Evolutionary conservation across 2,797 vertebrate genomes (phyloP).

Genomic region (Cossypha heuglini): DNA sequence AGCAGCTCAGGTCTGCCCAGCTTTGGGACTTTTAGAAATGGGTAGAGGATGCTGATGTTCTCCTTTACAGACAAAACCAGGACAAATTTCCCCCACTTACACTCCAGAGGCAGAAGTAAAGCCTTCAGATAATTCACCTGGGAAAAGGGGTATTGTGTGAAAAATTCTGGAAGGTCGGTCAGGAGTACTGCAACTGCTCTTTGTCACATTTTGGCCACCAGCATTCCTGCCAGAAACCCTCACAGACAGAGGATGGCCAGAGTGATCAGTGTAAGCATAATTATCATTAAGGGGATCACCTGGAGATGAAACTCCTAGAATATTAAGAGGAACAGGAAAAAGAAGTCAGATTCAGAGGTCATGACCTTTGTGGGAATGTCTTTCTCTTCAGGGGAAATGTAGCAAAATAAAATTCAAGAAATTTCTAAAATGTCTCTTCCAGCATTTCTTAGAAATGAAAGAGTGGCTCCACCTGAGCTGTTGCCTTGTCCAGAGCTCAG

Average conservation of each 20-base stretch:
- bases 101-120: not conserved
- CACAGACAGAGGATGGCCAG: not conserved
- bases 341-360: not conserved
- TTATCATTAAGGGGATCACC: not conserved
- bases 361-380: not conserved
- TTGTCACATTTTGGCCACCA: not conserved
- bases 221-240: not conserved
- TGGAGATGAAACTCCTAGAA: not conserved
- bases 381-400: not conserved
- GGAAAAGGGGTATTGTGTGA: not conserved
- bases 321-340: not conserved
- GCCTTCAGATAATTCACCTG: not conserved
- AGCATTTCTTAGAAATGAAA: not conserved
- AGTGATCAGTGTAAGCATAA: not conserved
- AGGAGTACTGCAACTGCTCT: not conserved
- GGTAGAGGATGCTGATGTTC: not conserved
- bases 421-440: not conserved
- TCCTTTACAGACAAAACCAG: not conserved
- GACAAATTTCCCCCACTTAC: not conserved
- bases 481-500: not conserved
- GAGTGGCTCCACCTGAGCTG: not conserved
- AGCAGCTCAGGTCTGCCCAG: not conserved
- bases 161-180: not conserved
- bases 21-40: not conserved
- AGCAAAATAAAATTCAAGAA: not conserved